phyloP scores from a whole-genome alignment of 1,140 invertebrate genomes.

The Hermetia illucens region DNA sequence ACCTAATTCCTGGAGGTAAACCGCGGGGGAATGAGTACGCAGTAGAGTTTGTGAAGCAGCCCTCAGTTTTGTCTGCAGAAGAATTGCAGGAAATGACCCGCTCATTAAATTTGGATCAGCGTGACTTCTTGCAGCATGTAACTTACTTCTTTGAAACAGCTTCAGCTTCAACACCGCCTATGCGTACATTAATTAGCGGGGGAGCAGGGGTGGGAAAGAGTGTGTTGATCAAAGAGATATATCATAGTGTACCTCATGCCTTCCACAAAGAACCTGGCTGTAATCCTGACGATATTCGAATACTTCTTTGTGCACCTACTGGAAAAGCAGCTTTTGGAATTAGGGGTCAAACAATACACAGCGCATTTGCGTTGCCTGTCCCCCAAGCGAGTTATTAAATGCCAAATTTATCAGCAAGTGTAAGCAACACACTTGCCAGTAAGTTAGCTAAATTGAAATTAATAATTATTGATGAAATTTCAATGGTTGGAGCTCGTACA shows the following conservation, averaged over 20 bases:
- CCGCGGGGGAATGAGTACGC: too few relatives aligned
- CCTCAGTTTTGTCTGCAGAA: too few relatives aligned
- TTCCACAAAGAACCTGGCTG: background rate
- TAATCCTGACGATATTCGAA: background rate
- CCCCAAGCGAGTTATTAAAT: constrained; percentile 7
- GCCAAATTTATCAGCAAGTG: constrained; percentile 6
- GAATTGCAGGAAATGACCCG: too few relatives aligned
- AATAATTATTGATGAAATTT: constrained; percentile 27
- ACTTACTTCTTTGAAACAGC: too few relatives aligned
- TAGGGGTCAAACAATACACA: constrained; percentile 19
- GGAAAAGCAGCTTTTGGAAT: constrained; percentile 24
- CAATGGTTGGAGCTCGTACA: constrained; percentile 16
- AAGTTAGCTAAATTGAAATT: constrained; percentile 14
- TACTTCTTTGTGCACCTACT: constrained; percentile 12
- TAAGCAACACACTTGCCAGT: constrained; percentile 8
- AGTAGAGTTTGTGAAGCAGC: too few relatives aligned
- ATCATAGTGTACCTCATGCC: background rate
- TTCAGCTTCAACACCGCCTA: too few relatives aligned
- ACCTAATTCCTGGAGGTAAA: too few relatives aligned
- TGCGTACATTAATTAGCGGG: background rate
- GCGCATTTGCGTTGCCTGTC: constrained; percentile 15
- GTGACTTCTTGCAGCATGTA: too few relatives aligned
- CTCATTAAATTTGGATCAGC: too few relatives aligned
- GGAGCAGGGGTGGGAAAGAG: background rate
- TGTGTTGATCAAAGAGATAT: background rate